Conservation (phyloP, 2,888 invertebrate species). For the Ecliptopera silaceata region DNA sequence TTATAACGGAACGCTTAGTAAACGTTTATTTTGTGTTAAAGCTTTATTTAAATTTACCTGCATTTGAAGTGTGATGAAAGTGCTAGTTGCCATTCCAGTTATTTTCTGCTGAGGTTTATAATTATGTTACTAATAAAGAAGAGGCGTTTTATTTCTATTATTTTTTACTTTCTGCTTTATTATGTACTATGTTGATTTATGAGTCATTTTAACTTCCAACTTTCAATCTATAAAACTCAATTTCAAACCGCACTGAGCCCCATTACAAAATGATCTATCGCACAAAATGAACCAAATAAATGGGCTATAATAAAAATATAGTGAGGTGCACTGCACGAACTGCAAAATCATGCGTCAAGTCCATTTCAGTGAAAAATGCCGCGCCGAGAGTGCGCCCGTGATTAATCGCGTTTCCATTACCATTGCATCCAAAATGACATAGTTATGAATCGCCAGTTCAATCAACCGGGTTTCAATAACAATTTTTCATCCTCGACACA, state of each 20-base stretch:
- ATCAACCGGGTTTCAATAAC: constrained; percentile 81
- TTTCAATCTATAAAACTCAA: not conserved
- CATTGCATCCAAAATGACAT: constrained; percentile 78
- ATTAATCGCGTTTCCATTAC: constrained; percentile 78
- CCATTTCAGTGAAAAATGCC: constrained; percentile 58
- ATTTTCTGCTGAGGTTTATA: not conserved
- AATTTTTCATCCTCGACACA: constrained; percentile 82
- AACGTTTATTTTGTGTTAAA: constrained; percentile 48
- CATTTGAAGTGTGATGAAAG: constrained; percentile 22
- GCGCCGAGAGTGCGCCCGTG: constrained; percentile 56
- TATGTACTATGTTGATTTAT: too few relatives aligned
- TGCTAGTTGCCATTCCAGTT: constrained; percentile 6
- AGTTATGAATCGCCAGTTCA: constrained; percentile 80
- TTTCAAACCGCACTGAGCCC: not conserved
- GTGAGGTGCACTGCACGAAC: constrained; percentile 41
- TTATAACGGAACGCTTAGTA: constrained; percentile 62
- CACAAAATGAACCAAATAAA: constrained; percentile 5
- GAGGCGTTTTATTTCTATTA: too few relatives aligned
- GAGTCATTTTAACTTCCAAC: too few relatives aligned
- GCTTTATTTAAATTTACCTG: constrained; percentile 36
- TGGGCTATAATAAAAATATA: constrained; percentile 17
- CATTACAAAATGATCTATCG: constrained; percentile 5
- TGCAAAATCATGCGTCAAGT: constrained; percentile 60
- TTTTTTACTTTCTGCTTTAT: too few relatives aligned
- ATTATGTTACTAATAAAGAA: not conserved